Evolutionary conservation across 2,797 vertebrate genomes (phyloP).

Genomic region (Ctenosaura bakeri): DNA sequence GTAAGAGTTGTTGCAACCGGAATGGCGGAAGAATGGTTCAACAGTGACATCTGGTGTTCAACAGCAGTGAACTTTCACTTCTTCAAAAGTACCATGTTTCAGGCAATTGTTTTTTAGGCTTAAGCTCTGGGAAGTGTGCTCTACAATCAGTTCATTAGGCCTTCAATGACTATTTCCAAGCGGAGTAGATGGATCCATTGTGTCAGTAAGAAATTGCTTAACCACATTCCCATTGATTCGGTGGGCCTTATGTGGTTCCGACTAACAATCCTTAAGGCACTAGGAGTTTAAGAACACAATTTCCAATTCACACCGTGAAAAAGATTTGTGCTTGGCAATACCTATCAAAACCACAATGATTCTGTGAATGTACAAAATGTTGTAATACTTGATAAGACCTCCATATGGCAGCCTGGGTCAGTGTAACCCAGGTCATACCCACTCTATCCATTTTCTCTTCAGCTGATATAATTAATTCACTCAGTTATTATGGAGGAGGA

Average conservation of each 20-base stretch:
- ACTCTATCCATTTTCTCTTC: background rate
- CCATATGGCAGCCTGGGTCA: background rate
- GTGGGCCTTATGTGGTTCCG: too few relatives aligned
- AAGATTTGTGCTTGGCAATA: background rate
- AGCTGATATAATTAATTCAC: background rate
- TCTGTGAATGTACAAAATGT: background rate
- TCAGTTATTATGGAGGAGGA: background rate
- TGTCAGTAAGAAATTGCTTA: too few relatives aligned
- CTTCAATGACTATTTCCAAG: too few relatives aligned
- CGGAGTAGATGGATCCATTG: too few relatives aligned
- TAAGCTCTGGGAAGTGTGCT: background rate
- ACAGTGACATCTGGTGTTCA: constrained; percentile 62
- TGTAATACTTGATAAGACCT: background rate
- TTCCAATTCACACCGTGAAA: background rate
- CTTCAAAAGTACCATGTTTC: background rate
- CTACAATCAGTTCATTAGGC: background rate
- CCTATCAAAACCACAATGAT: background rate
- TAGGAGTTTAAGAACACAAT: background rate
- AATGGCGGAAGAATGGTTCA: background rate
- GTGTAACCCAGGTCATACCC: too few relatives aligned
- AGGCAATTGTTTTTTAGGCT: background rate
- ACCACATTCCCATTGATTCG: too few relatives aligned
- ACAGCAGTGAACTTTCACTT: constrained; percentile 47
- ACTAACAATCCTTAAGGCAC: background rate
- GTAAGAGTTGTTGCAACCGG: background rate